Evolutionary conservation across 64 coral and sea anemone species (phyloP).

Genomic region (Pocillopora verrucosa): DNA sequence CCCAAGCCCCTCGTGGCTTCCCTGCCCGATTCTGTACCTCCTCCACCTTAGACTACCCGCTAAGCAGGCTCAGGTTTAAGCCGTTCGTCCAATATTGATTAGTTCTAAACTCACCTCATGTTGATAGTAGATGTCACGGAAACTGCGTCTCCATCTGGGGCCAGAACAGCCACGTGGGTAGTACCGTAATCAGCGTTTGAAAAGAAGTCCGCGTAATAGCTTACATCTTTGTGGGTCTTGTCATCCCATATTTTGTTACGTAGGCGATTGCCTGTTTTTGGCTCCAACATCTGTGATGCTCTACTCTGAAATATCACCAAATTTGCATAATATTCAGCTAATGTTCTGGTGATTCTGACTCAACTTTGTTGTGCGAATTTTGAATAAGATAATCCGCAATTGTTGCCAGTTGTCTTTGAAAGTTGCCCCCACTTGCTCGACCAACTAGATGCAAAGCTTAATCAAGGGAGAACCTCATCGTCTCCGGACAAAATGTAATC

Average conservation of each 20-base stretch:
- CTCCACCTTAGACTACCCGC: too few species aligned
- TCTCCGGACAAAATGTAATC: too few species aligned
- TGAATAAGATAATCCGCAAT: too few species aligned
- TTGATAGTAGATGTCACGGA: slow-evolving; percentile 85
- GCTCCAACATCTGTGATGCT: slow-evolving; percentile 5
- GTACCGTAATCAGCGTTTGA: slow-evolving; percentile 63
- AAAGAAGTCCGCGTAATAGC: slow-evolving; percentile 69
- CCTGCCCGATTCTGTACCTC: too few species aligned
- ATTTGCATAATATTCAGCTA: background rate
- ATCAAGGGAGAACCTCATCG: too few species aligned
- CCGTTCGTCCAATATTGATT: background rate
- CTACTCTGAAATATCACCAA: background rate
- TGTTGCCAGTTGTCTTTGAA: too few species aligned
- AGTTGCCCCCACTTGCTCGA: too few species aligned
- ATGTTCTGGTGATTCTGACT: background rate
- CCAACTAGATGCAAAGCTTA: too few species aligned
- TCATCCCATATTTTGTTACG: slow-evolving; percentile 73
- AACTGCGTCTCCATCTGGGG: slow-evolving; percentile 84
- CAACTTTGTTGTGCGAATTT: too few species aligned
- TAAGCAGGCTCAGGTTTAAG: too few species aligned
- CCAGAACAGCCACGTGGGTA: slow-evolving; percentile 78
- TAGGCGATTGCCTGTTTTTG: slow-evolving; percentile 39
- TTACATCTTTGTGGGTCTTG: slow-evolving; percentile 44
- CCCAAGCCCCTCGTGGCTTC: too few species aligned
- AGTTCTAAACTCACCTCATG: slow-evolving; percentile 37